Conservation (phyloP, 2,888 invertebrate genomes). For the Agapostemon virescens region DNA sequence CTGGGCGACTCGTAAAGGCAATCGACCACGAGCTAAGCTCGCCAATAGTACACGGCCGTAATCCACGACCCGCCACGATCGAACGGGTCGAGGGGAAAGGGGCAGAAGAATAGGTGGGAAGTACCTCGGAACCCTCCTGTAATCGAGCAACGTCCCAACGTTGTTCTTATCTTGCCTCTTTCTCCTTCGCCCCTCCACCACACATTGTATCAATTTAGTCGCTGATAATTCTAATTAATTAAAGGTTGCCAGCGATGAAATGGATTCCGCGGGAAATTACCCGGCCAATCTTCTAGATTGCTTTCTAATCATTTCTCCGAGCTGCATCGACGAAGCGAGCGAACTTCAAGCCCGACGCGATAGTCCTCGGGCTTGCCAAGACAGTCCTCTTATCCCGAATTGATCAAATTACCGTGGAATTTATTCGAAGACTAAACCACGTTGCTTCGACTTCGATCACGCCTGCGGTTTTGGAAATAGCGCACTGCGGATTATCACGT, state of each 20-base stretch:
- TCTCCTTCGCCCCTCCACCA: constrained; percentile 11
- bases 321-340: not conserved
- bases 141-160: constrained; percentile 47
- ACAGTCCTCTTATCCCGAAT: not conserved
- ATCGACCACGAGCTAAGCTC: constrained; percentile 72
- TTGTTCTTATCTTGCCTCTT: constrained; percentile 40
- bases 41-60: constrained; percentile 69
- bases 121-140: constrained; percentile 48
- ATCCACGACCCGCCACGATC: constrained; percentile 64
- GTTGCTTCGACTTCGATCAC: not conserved
- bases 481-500: not conserved
- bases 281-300: constrained; percentile 42
- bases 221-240: constrained; percentile 52
- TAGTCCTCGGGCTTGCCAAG: constrained; percentile 3
- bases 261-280: constrained; percentile 49
- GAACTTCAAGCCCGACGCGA: constrained; percentile 2
- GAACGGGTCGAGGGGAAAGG: constrained; percentile 7
- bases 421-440: not conserved
- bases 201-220: constrained; percentile 31
- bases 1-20: constrained; percentile 72
- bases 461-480: not conserved
- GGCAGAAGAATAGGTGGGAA: constrained; percentile 46
- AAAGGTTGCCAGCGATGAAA: constrained; percentile 49
- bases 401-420: not conserved
- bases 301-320: constrained; percentile 44